These are phyloP conservation scores for Bovichtus variegatus DNA, from an alignment of 2,797 vertebrate species.

Conservation along the genomic window DNA sequence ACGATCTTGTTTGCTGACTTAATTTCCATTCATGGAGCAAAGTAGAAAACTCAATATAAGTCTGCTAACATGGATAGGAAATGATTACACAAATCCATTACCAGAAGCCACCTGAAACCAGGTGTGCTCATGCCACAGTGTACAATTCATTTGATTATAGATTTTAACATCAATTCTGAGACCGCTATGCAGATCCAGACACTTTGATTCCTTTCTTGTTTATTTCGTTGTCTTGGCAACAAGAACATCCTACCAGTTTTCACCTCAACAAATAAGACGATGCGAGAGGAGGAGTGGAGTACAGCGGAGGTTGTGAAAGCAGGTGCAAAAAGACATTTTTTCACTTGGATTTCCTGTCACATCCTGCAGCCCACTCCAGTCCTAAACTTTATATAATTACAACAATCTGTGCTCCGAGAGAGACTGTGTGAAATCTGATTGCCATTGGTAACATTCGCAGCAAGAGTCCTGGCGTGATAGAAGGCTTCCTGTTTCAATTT, in stretches of 20 bases:
- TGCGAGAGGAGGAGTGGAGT: constrained; percentile 21
- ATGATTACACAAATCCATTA: constrained; percentile 63
- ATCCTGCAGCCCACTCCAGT: constrained; percentile 79
- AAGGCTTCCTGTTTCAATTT: constrained; percentile 86
- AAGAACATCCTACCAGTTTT: constrained; percentile 43
- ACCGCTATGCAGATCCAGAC: constrained; percentile 27
- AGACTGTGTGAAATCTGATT: constrained; percentile 84
- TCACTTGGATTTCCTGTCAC: constrained; percentile 78
- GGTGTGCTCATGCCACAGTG: constrained; percentile 62
- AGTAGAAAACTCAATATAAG: constrained; percentile 53
- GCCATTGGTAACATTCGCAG: constrained; percentile 83
- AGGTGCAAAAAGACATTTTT: constrained; percentile 76
- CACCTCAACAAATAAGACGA: constrained; percentile 20
- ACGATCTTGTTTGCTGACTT: constrained; percentile 49
- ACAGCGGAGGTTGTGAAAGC: constrained; percentile 61
- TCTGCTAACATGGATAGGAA: constrained; percentile 52
- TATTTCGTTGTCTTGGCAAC: constrained; percentile 68
- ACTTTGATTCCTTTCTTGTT: constrained; percentile 67
- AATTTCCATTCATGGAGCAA: constrained; percentile 47
- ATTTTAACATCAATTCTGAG: constrained; percentile 63
- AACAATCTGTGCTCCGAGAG: constrained; percentile 82
- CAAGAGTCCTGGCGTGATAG: constrained; percentile 78
- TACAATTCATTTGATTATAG: constrained; percentile 72
- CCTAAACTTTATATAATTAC: constrained; percentile 85
- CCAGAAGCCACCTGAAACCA: constrained; percentile 59